Evolutionary conservation across 1,140 invertebrate genomes (phyloP), one percentile per base, ranked within the genome.

Genomic region (Drosophila watanabei): DNA sequence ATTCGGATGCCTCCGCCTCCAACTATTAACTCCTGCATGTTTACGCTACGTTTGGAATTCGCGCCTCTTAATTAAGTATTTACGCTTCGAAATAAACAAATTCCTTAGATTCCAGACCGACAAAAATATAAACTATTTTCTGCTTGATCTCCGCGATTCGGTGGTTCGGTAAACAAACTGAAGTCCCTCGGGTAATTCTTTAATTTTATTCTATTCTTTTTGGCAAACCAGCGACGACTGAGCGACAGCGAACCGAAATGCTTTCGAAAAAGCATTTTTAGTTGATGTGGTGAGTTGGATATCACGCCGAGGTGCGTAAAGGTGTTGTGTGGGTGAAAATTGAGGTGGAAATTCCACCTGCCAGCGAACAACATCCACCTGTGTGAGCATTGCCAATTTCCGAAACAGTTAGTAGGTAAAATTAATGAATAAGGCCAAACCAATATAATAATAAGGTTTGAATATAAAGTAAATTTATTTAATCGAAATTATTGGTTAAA

Each of bases 11-110:
- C 73, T 30, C 62, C 49, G 37, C 49, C 48, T 41, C 32, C 79
- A 54, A 76, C 72, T 69, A 90, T 85, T 69, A 88, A 51, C 62
- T 90, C 81, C 66, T 89, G 85, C 85, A 88, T 88, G 69, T 79
- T 85, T 88, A 78, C 63, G 72, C 41, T 58, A 33, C 30, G 46
- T n/a, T 48, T 49, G 65, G 57, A 63, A 76, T 80, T 65, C 46
- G 57, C 59, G 66, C 56, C 60, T 65, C 76, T 65, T 56, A 80
- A 65, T 79, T 43, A 54, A 41, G 37, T 63, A 77, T 80, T 68
- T 85, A 61, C 80, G 77, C 85, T 64, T 51, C 46, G 63, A 41
- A 80, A 71, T 85, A 81, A 85, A 89, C 66, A 76, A 88, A 88
- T 88, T 88, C 85, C 79, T 60, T 70, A 69, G 73, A 88, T 88